These are phyloP conservation scores for Odontophorus gujanensis DNA, from an alignment of 2,113 vertebrate species.

Conservation along the genomic window DNA sequence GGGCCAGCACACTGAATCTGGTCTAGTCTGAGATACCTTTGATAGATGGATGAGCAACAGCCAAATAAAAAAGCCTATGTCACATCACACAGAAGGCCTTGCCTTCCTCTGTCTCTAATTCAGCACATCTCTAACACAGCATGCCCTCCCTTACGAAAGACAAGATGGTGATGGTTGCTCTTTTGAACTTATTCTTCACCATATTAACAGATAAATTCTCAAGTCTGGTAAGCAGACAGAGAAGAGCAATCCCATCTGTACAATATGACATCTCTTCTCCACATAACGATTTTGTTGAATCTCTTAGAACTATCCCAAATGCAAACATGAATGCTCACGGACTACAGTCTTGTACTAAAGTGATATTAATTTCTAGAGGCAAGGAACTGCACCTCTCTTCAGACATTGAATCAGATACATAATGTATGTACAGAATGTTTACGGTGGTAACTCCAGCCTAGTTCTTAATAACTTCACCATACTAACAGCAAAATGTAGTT, in stretches of 20 bases:
- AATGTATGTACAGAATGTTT: neutral
- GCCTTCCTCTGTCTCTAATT: neutral
- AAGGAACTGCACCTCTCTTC: neutral
- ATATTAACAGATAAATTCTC: neutral
- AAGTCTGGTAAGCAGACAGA: neutral
- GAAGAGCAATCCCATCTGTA: neutral
- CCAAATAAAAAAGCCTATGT: neutral
- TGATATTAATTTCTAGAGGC: constrained; percentile 16
- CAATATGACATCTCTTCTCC: neutral
- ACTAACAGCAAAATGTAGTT: neutral
- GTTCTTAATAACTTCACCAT: neutral
- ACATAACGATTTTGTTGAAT: neutral
- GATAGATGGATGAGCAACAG: neutral
- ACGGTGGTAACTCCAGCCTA: neutral
- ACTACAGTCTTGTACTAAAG: neutral
- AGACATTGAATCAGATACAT: neutral
- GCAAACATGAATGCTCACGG: neutral
- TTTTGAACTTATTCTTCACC: neutral
- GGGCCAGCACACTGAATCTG: neutral
- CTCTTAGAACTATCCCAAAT: neutral
- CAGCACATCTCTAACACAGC: neutral
- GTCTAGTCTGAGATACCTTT: neutral
- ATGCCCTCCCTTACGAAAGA: neutral
- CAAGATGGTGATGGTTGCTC: neutral
- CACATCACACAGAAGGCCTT: neutral